phyloP scores from a whole-genome alignment of 2,113 vertebrate species.

The Melanotaenia duboulayi region DNA sequence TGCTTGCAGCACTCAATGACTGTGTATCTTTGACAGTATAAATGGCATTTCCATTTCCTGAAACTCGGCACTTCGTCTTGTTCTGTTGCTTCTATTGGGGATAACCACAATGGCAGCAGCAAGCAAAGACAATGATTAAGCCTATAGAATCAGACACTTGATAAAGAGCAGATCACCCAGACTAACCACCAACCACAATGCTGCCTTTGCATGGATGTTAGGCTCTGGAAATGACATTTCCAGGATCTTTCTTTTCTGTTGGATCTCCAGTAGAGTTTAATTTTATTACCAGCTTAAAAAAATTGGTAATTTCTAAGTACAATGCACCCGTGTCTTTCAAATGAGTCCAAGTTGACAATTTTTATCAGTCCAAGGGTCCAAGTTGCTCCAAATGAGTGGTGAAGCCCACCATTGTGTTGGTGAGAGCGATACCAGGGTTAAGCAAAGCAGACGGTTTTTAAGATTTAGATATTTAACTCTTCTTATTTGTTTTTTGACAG shows the following conservation, averaged over 20 bases:
- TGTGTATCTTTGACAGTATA: conserved; percentile 46
- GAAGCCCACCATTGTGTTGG: too few species aligned
- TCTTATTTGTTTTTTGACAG: too few species aligned
- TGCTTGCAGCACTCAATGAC: conserved; percentile 29
- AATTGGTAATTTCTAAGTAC: neutral
- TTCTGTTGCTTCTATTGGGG: conserved; percentile 42
- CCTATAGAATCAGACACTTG: conserved; percentile 58
- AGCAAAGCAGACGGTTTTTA: too few species aligned
- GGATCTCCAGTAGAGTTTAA: neutral
- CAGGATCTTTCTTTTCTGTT: neutral
- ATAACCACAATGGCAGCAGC: conserved; percentile 39
- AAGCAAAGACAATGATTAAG: conserved; percentile 56
- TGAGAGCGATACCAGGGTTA: too few species aligned
- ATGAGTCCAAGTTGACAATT: neutral
- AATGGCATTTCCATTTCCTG: conserved; percentile 57
- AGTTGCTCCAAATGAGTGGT: too few species aligned
- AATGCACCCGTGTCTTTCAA: neutral
- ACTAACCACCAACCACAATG: conserved; percentile 64
- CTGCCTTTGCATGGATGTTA: conserved; percentile 35
- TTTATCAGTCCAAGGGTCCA: neutral
- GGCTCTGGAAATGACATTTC: conserved; percentile 28
- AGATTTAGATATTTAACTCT: too few species aligned
- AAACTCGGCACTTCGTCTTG: conserved; percentile 46
- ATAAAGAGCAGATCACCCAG: conserved; percentile 72
- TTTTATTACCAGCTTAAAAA: neutral